These are phyloP conservation scores for Euproctis similis DNA, from an alignment of 2,888 invertebrate species.

Conservation along the genomic window DNA sequence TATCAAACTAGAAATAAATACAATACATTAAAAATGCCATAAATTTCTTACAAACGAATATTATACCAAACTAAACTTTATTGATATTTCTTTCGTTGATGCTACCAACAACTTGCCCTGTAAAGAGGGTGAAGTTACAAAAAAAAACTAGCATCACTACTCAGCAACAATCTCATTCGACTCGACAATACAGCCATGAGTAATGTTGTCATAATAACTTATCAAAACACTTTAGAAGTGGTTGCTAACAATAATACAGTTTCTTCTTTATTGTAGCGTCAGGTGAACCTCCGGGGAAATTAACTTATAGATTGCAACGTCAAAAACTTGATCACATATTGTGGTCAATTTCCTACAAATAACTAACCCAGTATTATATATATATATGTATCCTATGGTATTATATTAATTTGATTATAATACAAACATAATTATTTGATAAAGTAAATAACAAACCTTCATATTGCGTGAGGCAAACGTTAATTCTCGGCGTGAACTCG, in stretches of 20 bases:
- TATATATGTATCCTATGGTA: slow-evolving; percentile 38
- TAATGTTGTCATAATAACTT: slow-evolving; percentile 29
- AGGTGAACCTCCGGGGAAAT: slow-evolving; percentile 66
- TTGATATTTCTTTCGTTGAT: no score
- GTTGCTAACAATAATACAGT: slow-evolving; percentile 60
- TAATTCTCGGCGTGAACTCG: no score
- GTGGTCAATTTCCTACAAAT: slow-evolving; percentile 50
- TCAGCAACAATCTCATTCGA: slow-evolving; percentile 13
- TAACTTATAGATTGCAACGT: slow-evolving; percentile 64
- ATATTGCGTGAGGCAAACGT: no score
- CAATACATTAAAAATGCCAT: no score
- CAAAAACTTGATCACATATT: slow-evolving; percentile 67
- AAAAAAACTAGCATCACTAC: no score
- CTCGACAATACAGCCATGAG: slow-evolving; percentile 19
- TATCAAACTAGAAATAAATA: no score
- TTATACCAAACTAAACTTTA: no score
- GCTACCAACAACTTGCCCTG: no score
- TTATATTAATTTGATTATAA: slow-evolving; percentile 26
- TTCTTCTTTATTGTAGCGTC: slow-evolving; percentile 64
- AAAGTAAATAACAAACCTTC: slow-evolving; percentile 12
- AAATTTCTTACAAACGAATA: no score
- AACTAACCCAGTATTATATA: slow-evolving; percentile 36
- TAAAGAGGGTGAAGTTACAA: no score
- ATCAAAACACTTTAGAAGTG: slow-evolving; percentile 29
- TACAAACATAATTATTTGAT: slow-evolving; percentile 7